Evolutionary conservation across 2,797 vertebrate species (phyloP).

Genomic region (Merluccius polli): DNA sequence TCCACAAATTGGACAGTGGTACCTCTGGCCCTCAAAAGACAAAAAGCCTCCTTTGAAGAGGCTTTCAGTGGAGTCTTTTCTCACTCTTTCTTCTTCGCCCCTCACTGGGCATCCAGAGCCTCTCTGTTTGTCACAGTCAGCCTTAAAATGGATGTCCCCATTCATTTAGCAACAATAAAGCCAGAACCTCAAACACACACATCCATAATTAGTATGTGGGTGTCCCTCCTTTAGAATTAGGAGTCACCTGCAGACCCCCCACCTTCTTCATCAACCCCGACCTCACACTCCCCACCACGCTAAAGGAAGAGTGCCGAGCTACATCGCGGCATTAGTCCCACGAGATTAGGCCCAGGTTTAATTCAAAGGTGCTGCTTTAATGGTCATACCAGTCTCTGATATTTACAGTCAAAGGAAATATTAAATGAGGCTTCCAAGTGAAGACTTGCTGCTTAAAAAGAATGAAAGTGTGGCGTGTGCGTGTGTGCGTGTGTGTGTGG

Average conservation of each 20-base stretch:
- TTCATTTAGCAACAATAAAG: constrained; percentile 70
- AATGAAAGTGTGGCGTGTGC: constrained; percentile 38
- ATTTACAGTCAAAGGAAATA: constrained; percentile 84
- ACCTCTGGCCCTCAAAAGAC: constrained; percentile 62
- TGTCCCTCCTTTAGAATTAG: constrained; percentile 66
- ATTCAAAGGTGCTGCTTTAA: constrained; percentile 90
- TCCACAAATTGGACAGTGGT: constrained; percentile 67
- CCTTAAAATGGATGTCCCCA: constrained; percentile 59
- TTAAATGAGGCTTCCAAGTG: constrained; percentile 72
- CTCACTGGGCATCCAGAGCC: constrained; percentile 56
- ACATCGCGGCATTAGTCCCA: constrained; percentile 75
- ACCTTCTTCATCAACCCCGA: constrained; percentile 42
- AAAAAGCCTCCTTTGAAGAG: constrained; percentile 65
- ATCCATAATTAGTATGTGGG: constrained; percentile 36
- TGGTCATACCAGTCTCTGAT: constrained; percentile 79
- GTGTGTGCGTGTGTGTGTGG: constrained; percentile 23
- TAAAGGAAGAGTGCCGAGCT: constrained; percentile 56
- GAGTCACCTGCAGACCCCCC: constrained; percentile 49
- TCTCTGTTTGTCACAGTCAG: constrained; percentile 72
- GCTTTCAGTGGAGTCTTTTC: constrained; percentile 52
- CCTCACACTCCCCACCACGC: constrained; percentile 45
- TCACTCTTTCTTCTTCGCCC: constrained; percentile 60
- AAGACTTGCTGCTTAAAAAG: constrained; percentile 59
- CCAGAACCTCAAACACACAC: constrained; percentile 64
- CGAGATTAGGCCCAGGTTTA: constrained; percentile 82